A percentile compares a stretch with the other conserved stretches of the same genome.
Evolutionary conservation across 2,113 vertebrate species (phyloP).

Genomic region (Callocephalon fimbriatum): DNA sequence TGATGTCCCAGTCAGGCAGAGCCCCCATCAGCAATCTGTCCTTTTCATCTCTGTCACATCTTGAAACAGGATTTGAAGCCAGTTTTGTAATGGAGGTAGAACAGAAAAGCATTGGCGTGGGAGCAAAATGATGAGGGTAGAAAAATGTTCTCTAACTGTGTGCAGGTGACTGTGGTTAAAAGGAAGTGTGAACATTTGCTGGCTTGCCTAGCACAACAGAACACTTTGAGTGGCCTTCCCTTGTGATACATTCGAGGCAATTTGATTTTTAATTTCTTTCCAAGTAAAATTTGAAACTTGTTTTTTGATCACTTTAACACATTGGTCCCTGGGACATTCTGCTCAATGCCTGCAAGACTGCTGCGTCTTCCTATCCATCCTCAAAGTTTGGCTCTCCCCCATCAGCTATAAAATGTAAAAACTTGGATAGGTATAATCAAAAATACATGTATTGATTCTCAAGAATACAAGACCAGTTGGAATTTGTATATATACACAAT

Average conservation of each 20-base stretch:
- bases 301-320: conserved; percentile 46
- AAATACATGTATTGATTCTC: neutral
- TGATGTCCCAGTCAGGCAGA: neutral
- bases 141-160: conserved; percentile 4
- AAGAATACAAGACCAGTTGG: neutral
- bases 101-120: neutral
- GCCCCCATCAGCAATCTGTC: conserved; percentile 22
- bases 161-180: conserved; percentile 59
- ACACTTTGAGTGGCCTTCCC: conserved; percentile 13
- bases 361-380: neutral
- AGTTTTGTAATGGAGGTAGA: neutral
- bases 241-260: neutral
- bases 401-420: neutral
- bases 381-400: neutral
- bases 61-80: neutral
- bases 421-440: neutral
- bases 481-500: neutral
- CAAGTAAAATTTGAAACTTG: conserved; percentile 32
- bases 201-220: conserved; percentile 57
- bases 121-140: conserved; percentile 17
- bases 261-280: conserved; percentile 33
- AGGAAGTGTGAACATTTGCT: conserved; percentile 55
- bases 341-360: neutral
- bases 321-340: conserved; percentile 17
- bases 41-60: conserved; percentile 26